Percentiles rank a stretch among this genome's conserved stretches.
phyloP scores from a whole-genome alignment of 2,888 invertebrate species.

The Apotomis capreana region DNA sequence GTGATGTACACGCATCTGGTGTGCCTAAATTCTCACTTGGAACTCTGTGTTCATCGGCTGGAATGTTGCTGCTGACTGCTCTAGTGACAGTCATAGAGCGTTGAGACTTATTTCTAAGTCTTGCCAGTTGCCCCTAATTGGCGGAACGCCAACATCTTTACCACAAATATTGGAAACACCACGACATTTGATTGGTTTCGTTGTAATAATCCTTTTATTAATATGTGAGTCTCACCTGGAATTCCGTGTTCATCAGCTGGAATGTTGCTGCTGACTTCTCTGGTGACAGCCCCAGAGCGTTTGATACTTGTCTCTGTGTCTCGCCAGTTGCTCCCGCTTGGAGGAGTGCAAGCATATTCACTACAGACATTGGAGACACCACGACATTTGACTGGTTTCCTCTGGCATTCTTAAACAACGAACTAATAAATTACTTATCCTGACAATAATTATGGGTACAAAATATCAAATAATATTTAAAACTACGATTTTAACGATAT shows the following conservation, averaged over 20 bases:
- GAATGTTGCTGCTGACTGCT: slow-evolving; percentile 56
- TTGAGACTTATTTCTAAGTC: slow-evolving; percentile 64
- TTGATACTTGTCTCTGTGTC: slow-evolving; percentile 64
- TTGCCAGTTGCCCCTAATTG: slow-evolving; percentile 73
- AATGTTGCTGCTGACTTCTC: slow-evolving; percentile 56
- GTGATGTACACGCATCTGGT: no score
- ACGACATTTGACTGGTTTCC: slow-evolving; percentile 64
- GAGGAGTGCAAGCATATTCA: slow-evolving; percentile 70
- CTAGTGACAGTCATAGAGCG: slow-evolving; percentile 60
- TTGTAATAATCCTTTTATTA: neutral
- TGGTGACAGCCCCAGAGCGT: slow-evolving; percentile 59
- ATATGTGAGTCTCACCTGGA: slow-evolving; percentile 54
- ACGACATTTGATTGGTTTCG: slow-evolving; percentile 64
- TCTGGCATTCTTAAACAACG: slow-evolving; percentile 51
- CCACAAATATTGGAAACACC: slow-evolving; percentile 76
- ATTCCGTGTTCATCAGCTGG: slow-evolving; percentile 52
- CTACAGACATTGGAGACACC: slow-evolving; percentile 76
- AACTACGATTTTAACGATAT: no score
- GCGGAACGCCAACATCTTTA: slow-evolving; percentile 70
- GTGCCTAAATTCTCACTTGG: slow-evolving; percentile 51
- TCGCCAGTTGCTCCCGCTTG: slow-evolving; percentile 73
- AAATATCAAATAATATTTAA: neutral
- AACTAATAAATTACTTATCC: slow-evolving; percentile 1
- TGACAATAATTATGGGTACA: neutral
- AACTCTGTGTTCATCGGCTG: slow-evolving; percentile 55